These are phyloP conservation scores for Anas acuta DNA, from an alignment of 2,797 vertebrate species.

Conservation along the genomic window DNA sequence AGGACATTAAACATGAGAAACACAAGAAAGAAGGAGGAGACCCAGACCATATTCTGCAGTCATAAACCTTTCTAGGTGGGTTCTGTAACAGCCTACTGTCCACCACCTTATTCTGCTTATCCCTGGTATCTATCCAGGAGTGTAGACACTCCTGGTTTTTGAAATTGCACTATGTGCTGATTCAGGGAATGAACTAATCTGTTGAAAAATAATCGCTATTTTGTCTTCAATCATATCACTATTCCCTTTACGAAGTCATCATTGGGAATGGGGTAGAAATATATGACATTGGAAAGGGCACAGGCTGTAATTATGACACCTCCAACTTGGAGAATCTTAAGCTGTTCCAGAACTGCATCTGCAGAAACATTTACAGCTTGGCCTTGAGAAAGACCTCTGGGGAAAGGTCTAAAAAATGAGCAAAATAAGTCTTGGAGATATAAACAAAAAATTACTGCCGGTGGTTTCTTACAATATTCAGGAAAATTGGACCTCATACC, in stretches of 20 bases:
- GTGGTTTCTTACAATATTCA: not conserved
- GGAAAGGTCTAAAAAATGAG: not conserved
- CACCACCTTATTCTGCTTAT: not conserved
- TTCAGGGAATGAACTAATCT: not conserved
- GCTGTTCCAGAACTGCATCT: not conserved
- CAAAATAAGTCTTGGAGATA: not conserved
- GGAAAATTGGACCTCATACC: not conserved
- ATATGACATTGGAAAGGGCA: not conserved
- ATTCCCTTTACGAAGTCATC: not conserved
- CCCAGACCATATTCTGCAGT: not conserved
- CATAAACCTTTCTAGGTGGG: not conserved
- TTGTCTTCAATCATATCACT: not conserved
- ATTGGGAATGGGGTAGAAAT: not conserved
- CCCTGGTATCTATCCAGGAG: not conserved
- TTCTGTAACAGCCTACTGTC: not conserved
- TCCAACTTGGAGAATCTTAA: not conserved
- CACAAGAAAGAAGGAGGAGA: not conserved
- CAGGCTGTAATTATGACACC: not conserved
- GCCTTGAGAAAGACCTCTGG: not conserved
- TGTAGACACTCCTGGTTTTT: no score
- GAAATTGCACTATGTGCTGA: not conserved
- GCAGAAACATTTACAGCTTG: not conserved
- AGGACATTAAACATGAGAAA: not conserved
- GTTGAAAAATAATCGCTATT: not conserved
- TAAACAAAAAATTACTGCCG: not conserved